These are phyloP conservation scores for Pontoporia blainvillei DNA, from an alignment of 2,113 vertebrate genomes.

Conservation along the genomic window DNA sequence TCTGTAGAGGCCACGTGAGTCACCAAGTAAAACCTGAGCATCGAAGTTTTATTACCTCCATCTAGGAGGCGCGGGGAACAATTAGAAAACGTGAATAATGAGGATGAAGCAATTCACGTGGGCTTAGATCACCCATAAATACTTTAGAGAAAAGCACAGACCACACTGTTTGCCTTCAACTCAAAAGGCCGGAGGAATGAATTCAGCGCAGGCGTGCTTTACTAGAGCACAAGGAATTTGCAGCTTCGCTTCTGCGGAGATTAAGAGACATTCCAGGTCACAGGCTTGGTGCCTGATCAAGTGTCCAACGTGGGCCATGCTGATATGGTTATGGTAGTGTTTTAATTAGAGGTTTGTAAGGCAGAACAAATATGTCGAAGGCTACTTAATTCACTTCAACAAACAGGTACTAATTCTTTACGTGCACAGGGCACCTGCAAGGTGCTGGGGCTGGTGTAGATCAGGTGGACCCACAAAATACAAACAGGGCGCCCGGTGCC, in stretches of 20 bases:
- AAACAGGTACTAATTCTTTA: background rate
- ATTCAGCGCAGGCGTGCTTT: conserved; percentile 37
- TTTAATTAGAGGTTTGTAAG: conserved; percentile 38
- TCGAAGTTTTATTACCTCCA: background rate
- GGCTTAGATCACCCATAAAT: background rate
- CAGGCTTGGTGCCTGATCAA: fast-evolving
- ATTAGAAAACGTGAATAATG: background rate
- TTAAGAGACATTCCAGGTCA: conserved; percentile 18
- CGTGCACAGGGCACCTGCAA: background rate
- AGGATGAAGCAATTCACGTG: background rate
- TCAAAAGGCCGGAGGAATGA: background rate
- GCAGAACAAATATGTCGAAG: fast-evolving
- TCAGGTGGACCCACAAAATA: background rate
- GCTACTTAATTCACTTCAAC: background rate
- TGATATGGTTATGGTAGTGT: background rate
- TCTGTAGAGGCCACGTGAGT: background rate
- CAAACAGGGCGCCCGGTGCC: background rate
- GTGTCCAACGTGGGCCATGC: background rate
- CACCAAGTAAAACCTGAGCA: conserved; percentile 23
- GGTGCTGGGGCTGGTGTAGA: background rate
- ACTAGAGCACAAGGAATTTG: conserved; percentile 33
- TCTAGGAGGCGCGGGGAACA: background rate
- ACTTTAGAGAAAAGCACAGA: background rate
- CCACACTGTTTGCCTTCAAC: background rate
- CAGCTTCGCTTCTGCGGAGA: background rate